Percentiles rank a stretch among this genome's conserved stretches.
Conservation (phyloP, 2,797 vertebrate species). For the Pteropus rufus region DNA sequence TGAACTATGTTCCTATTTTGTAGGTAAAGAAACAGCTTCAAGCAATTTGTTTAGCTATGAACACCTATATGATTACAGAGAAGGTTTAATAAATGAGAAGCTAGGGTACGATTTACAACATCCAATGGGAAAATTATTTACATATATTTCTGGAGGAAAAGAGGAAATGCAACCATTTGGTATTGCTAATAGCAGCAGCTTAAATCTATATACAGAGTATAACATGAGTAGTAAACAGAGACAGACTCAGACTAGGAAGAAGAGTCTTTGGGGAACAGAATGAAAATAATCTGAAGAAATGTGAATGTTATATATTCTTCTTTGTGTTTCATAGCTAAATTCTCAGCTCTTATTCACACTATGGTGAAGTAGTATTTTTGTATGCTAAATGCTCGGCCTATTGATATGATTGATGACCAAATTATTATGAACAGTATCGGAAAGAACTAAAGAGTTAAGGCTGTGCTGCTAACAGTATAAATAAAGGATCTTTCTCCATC, state of each 20-base stretch:
- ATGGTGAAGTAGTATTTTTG: background rate
- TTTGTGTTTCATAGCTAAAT: background rate
- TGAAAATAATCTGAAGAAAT: background rate
- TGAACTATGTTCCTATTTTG: background rate
- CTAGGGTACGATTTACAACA: background rate
- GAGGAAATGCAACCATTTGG: background rate
- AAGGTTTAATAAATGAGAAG: background rate
- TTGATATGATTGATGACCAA: background rate
- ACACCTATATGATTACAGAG: background rate
- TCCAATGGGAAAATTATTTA: background rate
- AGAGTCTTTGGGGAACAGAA: background rate
- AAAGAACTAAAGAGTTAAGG: background rate
- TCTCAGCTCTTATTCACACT: background rate
- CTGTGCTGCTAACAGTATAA: background rate
- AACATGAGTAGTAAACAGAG: background rate
- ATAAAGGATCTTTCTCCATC: background rate
- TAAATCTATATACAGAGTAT: background rate
- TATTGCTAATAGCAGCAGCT: background rate
- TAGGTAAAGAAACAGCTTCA: background rate
- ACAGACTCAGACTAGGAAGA: background rate
- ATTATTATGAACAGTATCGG: background rate
- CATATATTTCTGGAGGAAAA: background rate
- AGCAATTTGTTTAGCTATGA: background rate
- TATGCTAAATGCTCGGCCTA: background rate
- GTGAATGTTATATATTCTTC: background rate